phyloP scores from a whole-genome alignment of 2,888 invertebrate genomes.

The Strigamia crassipes region DNA sequence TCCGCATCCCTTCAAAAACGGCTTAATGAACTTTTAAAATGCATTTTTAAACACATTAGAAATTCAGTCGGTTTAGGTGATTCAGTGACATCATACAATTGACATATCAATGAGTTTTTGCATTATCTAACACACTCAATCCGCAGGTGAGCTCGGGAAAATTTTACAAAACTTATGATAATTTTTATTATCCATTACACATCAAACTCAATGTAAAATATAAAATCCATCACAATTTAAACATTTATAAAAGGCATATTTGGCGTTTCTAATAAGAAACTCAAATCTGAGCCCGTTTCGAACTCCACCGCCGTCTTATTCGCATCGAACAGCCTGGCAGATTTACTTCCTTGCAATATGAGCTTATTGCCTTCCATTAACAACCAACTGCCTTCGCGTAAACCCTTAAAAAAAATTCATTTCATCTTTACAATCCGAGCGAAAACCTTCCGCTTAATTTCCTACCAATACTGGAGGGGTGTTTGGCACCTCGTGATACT shows the following conservation, averaged over 20 bases:
- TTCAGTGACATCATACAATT: no score
- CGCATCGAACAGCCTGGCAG: conserved; percentile 70
- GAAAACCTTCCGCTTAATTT: background rate
- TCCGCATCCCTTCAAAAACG: no score
- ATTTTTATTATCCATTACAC: no score
- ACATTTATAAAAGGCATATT: no score
- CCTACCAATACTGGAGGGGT: conserved; percentile 66
- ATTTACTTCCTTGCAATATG: conserved; percentile 67
- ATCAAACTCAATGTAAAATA: no score
- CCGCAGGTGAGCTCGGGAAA: no score
- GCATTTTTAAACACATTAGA: no score
- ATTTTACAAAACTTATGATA: background rate
- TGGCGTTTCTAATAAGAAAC: conserved; percentile 62
- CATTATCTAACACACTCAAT: no score
- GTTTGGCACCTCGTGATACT: conserved; percentile 69
- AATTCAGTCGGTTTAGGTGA: no score
- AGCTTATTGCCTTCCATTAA: conserved; percentile 67
- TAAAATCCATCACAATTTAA: no score
- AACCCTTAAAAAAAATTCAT: conserved; percentile 59
- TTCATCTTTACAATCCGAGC: background rate
- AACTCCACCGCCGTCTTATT: conserved; percentile 53
- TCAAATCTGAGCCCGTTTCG: conserved; percentile 66
- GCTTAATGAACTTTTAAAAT: no score
- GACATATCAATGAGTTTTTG: no score
- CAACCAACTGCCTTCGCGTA: conserved; percentile 73